Evolutionary conservation across 2,797 vertebrate genomes (phyloP), one percentile per base, ranked within the genome.

Genomic region (Trematomus bernacchii): DNA sequence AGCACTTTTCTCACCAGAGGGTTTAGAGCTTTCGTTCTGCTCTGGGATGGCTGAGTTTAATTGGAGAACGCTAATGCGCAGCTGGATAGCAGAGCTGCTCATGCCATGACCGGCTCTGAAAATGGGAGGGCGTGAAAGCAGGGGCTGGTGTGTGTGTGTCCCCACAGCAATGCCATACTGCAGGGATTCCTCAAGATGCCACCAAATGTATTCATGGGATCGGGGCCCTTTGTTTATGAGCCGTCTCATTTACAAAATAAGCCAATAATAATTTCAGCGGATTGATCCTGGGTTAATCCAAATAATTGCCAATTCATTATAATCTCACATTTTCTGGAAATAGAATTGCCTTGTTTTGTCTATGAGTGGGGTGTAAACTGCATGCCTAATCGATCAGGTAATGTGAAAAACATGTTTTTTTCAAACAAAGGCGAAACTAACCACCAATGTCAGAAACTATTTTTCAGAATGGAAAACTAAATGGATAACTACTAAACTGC

Each of bases 201-300:
- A 76, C 68, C 69, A 84, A 89, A 90, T 91, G 86, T 92, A 92
- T 91, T 89, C 76, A 85, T 82, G 66, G 86, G 75, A 89, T 88
- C 76, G 16, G 59, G 86, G 84, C 84, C 42, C 85, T 91, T 89
- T 93, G 87, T 93, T 93, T 91, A 87, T 70, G 79, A 85, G 79
- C 73, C 42, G 66, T 77, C 85, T 93, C 82, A 89, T 93, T 93
- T 92, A 87, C 71, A 88, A 83, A 92, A 92, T 90, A 91, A 37
- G 89, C 90, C 88, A 84, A 81, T 89, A 89, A 89, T 89, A 87
- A 89, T 92, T 91, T 87, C 78, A 58, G 75, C 71, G 76, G 78
- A 89, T 87, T 90, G 91, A 91, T 92, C 87, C 79, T 44, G 77
- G 89, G 91, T 92, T 93, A 90, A 93, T 92, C 83, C 85, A 87